Evolutionary conservation across 2,113 vertebrate species (phyloP).

Genomic region (Leucopternis melanops): DNA sequence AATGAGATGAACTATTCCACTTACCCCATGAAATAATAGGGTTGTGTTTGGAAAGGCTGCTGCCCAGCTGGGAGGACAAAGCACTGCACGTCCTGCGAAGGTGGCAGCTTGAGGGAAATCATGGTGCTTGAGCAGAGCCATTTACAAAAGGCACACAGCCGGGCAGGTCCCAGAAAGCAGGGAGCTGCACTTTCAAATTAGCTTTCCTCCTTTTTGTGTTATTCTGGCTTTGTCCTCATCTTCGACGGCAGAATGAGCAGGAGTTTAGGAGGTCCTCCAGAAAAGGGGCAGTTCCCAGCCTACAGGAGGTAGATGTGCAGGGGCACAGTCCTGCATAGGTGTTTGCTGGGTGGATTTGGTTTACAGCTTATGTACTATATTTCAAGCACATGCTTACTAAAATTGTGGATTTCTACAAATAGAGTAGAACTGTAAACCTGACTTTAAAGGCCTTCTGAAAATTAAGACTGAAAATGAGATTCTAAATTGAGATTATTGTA

Average conservation of each 20-base stretch:
- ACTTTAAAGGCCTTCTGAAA: background rate
- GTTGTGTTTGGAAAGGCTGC: background rate
- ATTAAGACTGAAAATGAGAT: background rate
- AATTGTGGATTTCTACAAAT: background rate
- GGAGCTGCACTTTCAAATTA: background rate
- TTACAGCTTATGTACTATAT: background rate
- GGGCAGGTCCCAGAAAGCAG: background rate
- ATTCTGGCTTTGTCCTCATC: background rate
- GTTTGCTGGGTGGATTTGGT: background rate
- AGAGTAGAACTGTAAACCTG: background rate
- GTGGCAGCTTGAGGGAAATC: background rate
- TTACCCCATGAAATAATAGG: conserved; percentile 4
- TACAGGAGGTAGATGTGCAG: background rate
- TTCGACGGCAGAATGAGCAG: background rate
- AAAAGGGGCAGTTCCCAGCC: background rate
- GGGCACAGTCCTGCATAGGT: background rate
- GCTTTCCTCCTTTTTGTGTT: background rate
- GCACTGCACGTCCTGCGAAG: background rate
- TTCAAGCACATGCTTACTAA: background rate
- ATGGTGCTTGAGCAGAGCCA: background rate
- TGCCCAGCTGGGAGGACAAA: conserved; percentile 30
- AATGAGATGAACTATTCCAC: background rate
- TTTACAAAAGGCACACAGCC: background rate
- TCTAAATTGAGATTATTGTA: background rate
- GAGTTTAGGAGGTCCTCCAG: background rate